phyloP scores from a whole-genome alignment of 2,888 invertebrate genomes.

The Gryllus longicercus region DNA sequence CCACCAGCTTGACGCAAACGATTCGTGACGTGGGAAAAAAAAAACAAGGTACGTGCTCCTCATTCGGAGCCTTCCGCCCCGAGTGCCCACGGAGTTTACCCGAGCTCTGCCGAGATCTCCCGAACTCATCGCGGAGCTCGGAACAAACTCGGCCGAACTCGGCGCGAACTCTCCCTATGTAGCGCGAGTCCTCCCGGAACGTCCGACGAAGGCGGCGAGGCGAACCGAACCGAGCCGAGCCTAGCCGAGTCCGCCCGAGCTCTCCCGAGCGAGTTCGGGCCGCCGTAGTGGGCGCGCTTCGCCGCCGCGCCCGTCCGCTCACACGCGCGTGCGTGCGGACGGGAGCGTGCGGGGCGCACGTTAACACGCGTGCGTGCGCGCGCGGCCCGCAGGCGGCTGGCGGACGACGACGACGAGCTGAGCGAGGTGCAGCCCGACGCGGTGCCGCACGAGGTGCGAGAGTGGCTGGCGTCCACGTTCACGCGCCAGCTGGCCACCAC shows the following conservation, averaged over 20 bases:
- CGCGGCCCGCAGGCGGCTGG: slow-evolving; percentile 60
- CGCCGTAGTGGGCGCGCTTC: not conserved
- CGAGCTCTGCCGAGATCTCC: too few relatives aligned
- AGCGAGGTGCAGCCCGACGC: slow-evolving; percentile 95
- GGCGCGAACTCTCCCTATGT: too few relatives aligned
- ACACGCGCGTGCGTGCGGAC: not conserved
- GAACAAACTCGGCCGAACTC: too few relatives aligned
- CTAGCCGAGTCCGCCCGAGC: not conserved
- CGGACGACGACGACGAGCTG: slow-evolving; percentile 91
- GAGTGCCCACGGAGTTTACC: too few relatives aligned
- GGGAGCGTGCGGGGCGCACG: not conserved
- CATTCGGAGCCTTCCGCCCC: too few relatives aligned
- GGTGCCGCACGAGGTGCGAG: slow-evolving; percentile 92
- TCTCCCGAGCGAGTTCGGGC: not conserved
- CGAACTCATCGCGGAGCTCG: too few relatives aligned
- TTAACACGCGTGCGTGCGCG: not conserved
- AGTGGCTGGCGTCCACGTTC: slow-evolving; percentile 95
- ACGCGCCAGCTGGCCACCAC: slow-evolving; percentile 83
- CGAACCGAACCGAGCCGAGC: too few relatives aligned
- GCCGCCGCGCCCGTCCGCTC: not conserved
- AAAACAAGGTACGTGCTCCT: too few relatives aligned
- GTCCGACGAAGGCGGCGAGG: too few relatives aligned
- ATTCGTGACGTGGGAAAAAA: too few relatives aligned
- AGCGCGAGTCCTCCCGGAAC: too few relatives aligned
- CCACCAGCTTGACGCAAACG: not conserved